Base-by-base conservation (phyloP, 2,113 vertebrate genomes). In the Thomomys bottae region DNA sequence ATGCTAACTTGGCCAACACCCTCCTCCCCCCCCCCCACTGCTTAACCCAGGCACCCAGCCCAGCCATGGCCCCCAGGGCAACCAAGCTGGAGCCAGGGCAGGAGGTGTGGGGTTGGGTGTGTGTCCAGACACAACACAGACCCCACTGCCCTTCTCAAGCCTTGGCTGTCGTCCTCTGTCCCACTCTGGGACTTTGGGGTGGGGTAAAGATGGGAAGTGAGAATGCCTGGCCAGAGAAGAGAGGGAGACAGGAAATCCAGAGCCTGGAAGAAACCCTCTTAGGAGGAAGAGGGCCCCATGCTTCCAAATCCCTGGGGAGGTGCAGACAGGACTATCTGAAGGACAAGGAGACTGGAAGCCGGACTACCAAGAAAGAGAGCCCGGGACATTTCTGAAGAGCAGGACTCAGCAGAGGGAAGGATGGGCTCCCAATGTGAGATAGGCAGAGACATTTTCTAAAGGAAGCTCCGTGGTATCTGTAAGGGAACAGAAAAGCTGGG, bases 1-100 rank as follows among this genome's bases (percentile, higher is more conserved):
- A 97, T 96, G 96, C 94, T 96, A 96, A 97, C 93, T 94, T 90
- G 87, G 94, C 93, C 94, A 94, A 94, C 86, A 95, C 94, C 88
- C 94, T 87, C 54, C 70, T 87, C 61, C 88, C 70, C 59, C 83
- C 57, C 30, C 67, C 26, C 76, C 87, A 49, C 17, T 4, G n/a
- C 76, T n/a, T 83, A 79, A 73, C 28, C 83, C 83, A 95, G 92
- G 94, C 94, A 59, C 80, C 82, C 88, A 28, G 96, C 96, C 95
- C 95, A 92, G 91, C 79, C 83, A 83, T 32, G 83, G 95, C 85
- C 93, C 84, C 85, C 77, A 91, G 90, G 86, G 94, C 94, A 96
- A 95, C 96, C 91, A 89, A 80, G 89, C 84, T 90, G 92, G 91
- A 96, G 89, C 94, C 94, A 80, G 90, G 84, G 73, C 86, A 81